Percentiles rank a stretch among this genome's conserved stretches.
Evolutionary conservation across 2,888 invertebrate genomes (phyloP).

Genomic region (Clanis bilineata): DNA sequence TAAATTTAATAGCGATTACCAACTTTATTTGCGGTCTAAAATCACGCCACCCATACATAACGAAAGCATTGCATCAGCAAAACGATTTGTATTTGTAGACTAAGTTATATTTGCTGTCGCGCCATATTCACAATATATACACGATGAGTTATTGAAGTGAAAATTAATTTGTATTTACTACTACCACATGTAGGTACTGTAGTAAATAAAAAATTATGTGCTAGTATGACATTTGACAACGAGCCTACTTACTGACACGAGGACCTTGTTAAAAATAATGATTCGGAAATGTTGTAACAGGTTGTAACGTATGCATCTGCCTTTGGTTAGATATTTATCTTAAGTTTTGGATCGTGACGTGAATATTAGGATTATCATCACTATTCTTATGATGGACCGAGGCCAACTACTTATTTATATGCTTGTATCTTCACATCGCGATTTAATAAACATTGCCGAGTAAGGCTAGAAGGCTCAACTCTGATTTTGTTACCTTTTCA

Average conservation of each 20-base stretch:
- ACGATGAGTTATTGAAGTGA: no score
- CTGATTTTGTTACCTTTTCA: no score
- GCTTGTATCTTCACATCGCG: background rate
- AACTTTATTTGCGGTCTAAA: no score
- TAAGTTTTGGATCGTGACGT: background rate
- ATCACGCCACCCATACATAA: no score
- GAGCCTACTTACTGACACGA: background rate
- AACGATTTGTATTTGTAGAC: no score
- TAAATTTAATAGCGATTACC: no score
- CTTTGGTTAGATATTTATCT: background rate
- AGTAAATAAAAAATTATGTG: background rate
- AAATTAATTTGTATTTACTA: no score
- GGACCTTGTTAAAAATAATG: conserved; percentile 7
- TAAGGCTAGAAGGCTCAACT: background rate
- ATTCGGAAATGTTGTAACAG: background rate
- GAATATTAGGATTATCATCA: conserved; percentile 2
- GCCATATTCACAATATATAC: no score
- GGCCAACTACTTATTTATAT: background rate
- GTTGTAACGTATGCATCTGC: background rate
- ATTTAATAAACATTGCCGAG: background rate
- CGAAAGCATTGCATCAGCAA: no score
- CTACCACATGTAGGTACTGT: background rate
- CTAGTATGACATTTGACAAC: background rate
- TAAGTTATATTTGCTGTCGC: no score
- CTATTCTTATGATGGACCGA: background rate